Conservation (phyloP, 2,113 vertebrate genomes). For the Rhadina sibilatrix region DNA sequence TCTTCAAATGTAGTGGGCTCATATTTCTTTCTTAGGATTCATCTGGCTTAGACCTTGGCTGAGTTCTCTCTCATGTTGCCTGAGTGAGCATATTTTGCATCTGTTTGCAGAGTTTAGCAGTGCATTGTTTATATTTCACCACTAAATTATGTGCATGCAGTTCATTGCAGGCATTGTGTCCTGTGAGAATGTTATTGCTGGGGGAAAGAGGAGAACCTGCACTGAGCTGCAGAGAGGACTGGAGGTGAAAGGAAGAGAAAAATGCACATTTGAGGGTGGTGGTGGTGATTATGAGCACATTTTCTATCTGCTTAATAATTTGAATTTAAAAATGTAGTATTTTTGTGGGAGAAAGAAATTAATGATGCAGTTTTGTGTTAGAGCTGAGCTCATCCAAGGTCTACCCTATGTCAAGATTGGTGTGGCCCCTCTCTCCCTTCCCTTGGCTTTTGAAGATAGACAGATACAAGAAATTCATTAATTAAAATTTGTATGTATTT, state of each 20-base stretch:
- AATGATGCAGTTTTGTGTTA: not conserved
- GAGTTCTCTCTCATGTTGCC: not conserved
- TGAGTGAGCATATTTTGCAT: not conserved
- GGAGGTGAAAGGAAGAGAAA: not conserved
- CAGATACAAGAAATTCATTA: not conserved
- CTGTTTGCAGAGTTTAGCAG: not conserved
- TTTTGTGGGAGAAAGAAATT: accelerated
- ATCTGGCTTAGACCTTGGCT: not conserved
- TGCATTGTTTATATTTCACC: not conserved
- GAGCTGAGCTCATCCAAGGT: not conserved
- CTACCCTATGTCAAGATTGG: not conserved
- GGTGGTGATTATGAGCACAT: not conserved
- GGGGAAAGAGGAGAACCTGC: not conserved
- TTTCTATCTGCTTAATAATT: not conserved
- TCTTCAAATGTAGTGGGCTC: not conserved
- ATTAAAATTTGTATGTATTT: not conserved
- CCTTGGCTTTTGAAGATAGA: not conserved
- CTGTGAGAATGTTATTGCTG: not conserved
- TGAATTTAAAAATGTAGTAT: not conserved
- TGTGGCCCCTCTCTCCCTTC: not conserved
- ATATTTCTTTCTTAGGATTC: not conserved
- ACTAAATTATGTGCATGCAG: not conserved
- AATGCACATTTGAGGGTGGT: not conserved
- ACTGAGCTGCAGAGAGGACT: not conserved
- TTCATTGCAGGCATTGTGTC: not conserved